Evolutionary conservation across 2,113 vertebrate species (phyloP).

Genomic region (Columbina picui): DNA sequence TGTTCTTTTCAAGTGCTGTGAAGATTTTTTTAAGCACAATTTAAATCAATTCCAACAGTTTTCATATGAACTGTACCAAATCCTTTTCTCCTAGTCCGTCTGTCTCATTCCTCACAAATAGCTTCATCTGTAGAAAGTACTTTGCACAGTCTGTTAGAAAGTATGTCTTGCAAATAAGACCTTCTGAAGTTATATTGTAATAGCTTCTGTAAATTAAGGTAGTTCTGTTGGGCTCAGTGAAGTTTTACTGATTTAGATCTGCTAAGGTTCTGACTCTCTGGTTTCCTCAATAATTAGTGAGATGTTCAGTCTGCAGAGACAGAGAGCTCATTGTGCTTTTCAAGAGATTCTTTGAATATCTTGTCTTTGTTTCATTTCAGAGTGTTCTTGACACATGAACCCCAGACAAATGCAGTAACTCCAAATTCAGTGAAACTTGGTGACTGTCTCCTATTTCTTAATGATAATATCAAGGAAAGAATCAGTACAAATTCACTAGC

Average conservation of each 20-base stretch:
- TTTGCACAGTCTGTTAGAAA: neutral
- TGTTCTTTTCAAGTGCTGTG: neutral
- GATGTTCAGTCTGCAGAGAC: neutral
- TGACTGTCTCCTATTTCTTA: neutral
- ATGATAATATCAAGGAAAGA: neutral
- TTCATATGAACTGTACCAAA: neutral
- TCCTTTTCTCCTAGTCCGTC: neutral
- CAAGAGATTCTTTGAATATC: neutral
- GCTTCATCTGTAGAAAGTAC: neutral
- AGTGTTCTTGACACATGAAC: neutral
- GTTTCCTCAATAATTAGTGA: neutral
- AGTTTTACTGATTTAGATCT: constrained; percentile 9
- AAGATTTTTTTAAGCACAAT: neutral
- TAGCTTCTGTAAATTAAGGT: neutral
- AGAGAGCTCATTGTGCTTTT: neutral
- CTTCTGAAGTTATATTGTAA: neutral
- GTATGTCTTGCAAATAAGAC: neutral
- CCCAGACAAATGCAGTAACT: neutral
- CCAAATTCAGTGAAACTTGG: neutral
- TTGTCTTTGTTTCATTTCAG: neutral
- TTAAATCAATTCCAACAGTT: neutral
- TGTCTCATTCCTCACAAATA: neutral
- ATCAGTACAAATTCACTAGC: neutral
- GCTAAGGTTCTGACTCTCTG: neutral
- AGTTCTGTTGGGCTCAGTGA: neutral